Base-by-base conservation (phyloP, 2,113 vertebrate genomes). In the Pelusios castaneus region DNA sequence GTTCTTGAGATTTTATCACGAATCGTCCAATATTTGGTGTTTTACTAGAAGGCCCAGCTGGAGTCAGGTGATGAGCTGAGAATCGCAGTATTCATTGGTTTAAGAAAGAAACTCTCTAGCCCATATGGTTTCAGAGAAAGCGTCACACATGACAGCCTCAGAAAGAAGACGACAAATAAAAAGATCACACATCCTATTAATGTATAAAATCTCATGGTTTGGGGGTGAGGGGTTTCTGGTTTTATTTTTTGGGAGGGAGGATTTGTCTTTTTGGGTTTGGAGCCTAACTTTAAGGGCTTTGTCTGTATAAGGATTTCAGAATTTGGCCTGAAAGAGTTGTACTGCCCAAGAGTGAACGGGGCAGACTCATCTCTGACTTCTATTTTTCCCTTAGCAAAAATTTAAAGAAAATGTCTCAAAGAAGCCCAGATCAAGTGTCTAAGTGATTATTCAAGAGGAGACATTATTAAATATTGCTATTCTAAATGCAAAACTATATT, bases 391-490 rank as follows among this genome's bases (percentile, higher is more conserved):
- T 41, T 29, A 81, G 22, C 47, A 70, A 84, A 67, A 63, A 25
- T 34, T 34, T 34, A 78, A 34, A 10, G 34, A 78, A 10, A 4
- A 2, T 1, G 0, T 82, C 78, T 41, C n/a, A 22, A 75, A 25
- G 70, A 49, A 43, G 80, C 47, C 43, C 17, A 49, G 82, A 56
- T 8, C 1, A 5, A 16, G 5, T 3, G 41, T 27, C 17, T n/a
- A 17, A 60, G 38, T 2, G 4, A 10, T 75, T 14, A 25, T 43
- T 45, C 41, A 24, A 27, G 16, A 75, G 24, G 24, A 27, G 24
- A 45, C 11, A 19, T 17, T 4, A 1, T 14, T 9, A 29, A 8
- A 1, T 9, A 11, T 9, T 9, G 3, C 0, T 1, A 4, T 16
- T 25, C 17, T 58, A 1, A 1, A 4, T 0, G 29, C 3, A 83